phyloP scores from a whole-genome alignment of 1,140 invertebrate genomes.

The Drosophila murphyi region DNA sequence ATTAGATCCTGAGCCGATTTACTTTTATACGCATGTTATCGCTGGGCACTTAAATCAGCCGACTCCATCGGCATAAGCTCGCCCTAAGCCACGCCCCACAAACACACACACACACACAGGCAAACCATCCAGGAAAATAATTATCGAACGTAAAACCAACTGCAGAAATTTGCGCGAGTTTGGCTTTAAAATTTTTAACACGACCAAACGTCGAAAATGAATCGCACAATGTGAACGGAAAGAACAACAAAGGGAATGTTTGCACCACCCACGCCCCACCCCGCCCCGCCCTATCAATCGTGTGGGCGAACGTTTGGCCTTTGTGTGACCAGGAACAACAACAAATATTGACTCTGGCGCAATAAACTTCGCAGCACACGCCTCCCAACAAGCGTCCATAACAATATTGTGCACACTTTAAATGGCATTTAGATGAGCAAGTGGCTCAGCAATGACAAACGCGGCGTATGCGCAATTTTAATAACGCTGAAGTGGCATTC shows the following conservation, averaged over 20 bases:
- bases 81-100: not conserved
- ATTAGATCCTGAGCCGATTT: conserved; percentile 23
- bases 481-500: conserved; percentile 62
- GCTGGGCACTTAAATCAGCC: conserved; percentile 9
- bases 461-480: conserved; percentile 66
- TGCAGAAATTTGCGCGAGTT: conserved; percentile 67
- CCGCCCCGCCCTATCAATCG: not conserved
- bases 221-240: not conserved
- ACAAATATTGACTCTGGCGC: conserved; percentile 78
- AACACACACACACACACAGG: conserved; percentile 13
- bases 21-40: conserved; percentile 12
- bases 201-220: conserved; percentile 17
- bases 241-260: conserved; percentile 59
- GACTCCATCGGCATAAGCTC: not conserved
- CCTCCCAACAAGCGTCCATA: conserved; percentile 33
- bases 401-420: conserved; percentile 58
- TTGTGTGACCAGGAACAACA: conserved; percentile 46
- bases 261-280: not conserved
- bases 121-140: conserved; percentile 51
- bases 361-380: conserved; percentile 54
- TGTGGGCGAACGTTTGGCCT: conserved; percentile 6
- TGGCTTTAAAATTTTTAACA: conserved; percentile 67
- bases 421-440: conserved; percentile 64
- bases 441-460: conserved; percentile 26
- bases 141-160: conserved; percentile 56